These are phyloP conservation scores for Psix sp. DNA, from an alignment of 1,140 invertebrate genomes.

Conservation along the genomic window DNA sequence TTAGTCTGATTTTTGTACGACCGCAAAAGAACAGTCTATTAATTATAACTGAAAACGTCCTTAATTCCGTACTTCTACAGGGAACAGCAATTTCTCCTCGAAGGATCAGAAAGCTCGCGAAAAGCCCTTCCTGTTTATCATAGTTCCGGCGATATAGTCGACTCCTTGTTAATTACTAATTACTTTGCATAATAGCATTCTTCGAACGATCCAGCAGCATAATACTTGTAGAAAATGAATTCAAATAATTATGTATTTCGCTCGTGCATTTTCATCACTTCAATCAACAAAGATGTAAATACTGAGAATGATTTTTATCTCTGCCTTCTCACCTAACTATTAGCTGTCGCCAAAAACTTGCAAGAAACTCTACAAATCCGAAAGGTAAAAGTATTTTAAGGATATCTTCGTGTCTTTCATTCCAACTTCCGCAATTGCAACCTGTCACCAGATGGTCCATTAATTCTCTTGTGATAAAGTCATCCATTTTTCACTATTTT, in stretches of 20 bases:
- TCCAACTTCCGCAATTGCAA: constrained; percentile 59
- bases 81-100: constrained; percentile 6
- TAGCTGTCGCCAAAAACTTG: neutral
- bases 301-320: constrained; percentile 10
- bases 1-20: constrained; percentile 5
- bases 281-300: constrained; percentile 5
- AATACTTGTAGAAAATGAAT: constrained; percentile 26
- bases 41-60: constrained; percentile 12
- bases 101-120: constrained; percentile 1
- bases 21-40: constrained; percentile 4
- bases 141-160: neutral
- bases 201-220: constrained; percentile 12
- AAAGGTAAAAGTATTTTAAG: constrained; percentile 41
- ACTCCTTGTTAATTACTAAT: constrained; percentile 29
- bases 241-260: constrained; percentile 33
- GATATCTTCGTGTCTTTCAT: constrained; percentile 58
- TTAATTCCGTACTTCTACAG: neutral
- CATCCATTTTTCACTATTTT: too few relatives aligned
- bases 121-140: constrained; percentile 15
- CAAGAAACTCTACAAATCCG: neutral
- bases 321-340: constrained; percentile 2
- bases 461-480: too few relatives aligned
- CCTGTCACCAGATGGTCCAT: constrained; percentile 43
- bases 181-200: constrained; percentile 11
- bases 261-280: neutral